Percentiles rank a stretch among this genome's conserved stretches.
Evolutionary conservation across 2,113 vertebrate species (phyloP).

Genomic region (Ranitomeya variabilis): DNA sequence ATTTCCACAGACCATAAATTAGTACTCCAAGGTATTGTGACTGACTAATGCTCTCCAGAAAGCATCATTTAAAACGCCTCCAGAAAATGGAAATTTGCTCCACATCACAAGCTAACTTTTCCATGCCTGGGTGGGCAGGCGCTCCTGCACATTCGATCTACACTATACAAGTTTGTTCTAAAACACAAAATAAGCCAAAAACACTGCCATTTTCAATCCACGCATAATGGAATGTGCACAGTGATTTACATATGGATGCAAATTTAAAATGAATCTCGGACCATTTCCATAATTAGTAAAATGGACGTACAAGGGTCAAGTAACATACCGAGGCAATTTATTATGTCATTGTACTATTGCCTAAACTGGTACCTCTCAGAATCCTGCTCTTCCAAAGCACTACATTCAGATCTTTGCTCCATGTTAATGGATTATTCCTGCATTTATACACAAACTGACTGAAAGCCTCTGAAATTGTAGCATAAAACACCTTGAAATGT

Average conservation of each 20-base stretch:
- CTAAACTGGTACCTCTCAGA: no score
- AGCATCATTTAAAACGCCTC: slow-evolving; percentile 13
- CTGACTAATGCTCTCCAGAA: slow-evolving; percentile 43
- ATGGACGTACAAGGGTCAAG: background rate
- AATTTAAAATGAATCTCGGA: background rate
- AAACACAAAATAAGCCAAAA: slow-evolving; percentile 1
- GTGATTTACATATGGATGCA: background rate
- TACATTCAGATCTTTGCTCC: no score
- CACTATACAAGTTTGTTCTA: background rate
- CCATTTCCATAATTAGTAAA: background rate
- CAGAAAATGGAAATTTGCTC: slow-evolving; percentile 40
- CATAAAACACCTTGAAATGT: no score
- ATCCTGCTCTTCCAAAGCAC: no score
- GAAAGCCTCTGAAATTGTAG: no score
- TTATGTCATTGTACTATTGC: background rate
- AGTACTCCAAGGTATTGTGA: slow-evolving; percentile 42
- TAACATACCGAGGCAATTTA: background rate
- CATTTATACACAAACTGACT: no score
- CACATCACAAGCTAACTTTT: slow-evolving; percentile 10
- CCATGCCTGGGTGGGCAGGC: slow-evolving; percentile 43
- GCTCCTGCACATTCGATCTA: slow-evolving; percentile 1
- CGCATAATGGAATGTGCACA: background rate
- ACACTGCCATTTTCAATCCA: background rate
- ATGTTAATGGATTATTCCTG: no score
- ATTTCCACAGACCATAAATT: slow-evolving; percentile 31